Conservation (phyloP, 2,113 vertebrate genomes). For the Silurus meridionalis region DNA sequence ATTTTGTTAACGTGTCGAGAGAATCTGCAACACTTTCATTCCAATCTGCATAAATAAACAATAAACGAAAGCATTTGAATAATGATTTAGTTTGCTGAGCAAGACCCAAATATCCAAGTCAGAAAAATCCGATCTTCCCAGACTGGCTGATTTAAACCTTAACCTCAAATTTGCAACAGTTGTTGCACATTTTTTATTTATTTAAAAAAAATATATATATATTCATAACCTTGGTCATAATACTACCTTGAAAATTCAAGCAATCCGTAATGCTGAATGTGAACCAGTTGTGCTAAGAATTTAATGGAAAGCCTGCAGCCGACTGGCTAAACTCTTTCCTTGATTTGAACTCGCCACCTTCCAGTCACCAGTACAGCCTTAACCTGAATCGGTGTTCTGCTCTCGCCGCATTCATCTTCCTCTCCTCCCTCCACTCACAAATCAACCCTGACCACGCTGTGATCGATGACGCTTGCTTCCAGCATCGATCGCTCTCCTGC, state of each 20-base stretch:
- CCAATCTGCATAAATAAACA: too few species aligned
- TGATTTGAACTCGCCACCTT: not conserved
- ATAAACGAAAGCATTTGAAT: too few species aligned
- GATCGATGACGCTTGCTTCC: not conserved
- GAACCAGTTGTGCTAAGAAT: not conserved
- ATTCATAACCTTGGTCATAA: not conserved
- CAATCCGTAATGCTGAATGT: not conserved
- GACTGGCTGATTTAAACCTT: too few species aligned
- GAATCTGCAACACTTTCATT: too few species aligned
- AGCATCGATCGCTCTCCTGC: slow-evolving; percentile 17
- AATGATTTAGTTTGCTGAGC: too few species aligned
- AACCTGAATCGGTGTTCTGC: not conserved
- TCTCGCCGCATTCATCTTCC: slow-evolving; percentile 1
- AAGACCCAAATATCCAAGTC: too few species aligned
- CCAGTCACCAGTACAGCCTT: slow-evolving; percentile 2
- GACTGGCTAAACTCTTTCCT: not conserved
- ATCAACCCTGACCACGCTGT: not conserved
- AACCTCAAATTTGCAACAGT: too few species aligned
- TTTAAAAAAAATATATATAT: too few species aligned
- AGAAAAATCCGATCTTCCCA: too few species aligned
- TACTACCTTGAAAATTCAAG: not conserved
- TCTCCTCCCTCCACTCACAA: not conserved
- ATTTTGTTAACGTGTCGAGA: too few species aligned
- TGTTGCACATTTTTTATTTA: too few species aligned
- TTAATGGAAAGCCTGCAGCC: not conserved